Evolutionary conservation across 2,113 vertebrate species (phyloP).

Genomic region (Hippolais icterina): DNA sequence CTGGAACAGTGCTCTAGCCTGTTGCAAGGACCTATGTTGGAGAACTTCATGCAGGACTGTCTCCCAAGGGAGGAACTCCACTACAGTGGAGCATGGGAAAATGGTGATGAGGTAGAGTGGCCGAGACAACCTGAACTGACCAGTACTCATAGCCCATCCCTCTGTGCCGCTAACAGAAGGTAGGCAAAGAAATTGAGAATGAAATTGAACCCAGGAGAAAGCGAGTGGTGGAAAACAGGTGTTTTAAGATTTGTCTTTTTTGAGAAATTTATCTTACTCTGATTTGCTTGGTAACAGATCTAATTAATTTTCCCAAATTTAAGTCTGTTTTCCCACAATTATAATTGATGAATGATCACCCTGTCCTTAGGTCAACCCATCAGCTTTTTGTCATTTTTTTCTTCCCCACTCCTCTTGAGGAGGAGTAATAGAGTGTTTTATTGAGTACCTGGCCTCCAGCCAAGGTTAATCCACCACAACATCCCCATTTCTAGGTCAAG

Average conservation of each 20-base stretch:
- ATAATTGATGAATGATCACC: neutral
- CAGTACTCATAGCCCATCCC: neutral
- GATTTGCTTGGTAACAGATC: neutral
- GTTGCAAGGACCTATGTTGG: neutral
- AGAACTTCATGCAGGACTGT: neutral
- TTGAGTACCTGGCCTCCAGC: neutral
- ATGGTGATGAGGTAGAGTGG: neutral
- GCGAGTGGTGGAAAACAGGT: neutral
- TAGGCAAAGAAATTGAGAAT: no score
- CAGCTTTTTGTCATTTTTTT: neutral
- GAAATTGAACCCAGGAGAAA: neutral
- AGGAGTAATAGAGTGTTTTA: neutral
- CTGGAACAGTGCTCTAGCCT: neutral
- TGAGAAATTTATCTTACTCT: neutral
- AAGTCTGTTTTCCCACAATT: neutral
- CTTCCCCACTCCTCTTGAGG: rapidly evolving
- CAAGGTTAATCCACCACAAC: neutral
- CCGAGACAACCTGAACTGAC: neutral
- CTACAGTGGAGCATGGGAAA: neutral
- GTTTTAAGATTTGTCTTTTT: neutral
- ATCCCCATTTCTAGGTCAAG: neutral
- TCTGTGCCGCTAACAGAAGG: neutral
- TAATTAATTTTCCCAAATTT: neutral
- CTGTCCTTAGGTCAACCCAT: neutral
- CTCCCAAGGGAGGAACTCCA: neutral